Conservation (phyloP, 2,797 vertebrate species). For the Sylvilagus floridanus region DNA sequence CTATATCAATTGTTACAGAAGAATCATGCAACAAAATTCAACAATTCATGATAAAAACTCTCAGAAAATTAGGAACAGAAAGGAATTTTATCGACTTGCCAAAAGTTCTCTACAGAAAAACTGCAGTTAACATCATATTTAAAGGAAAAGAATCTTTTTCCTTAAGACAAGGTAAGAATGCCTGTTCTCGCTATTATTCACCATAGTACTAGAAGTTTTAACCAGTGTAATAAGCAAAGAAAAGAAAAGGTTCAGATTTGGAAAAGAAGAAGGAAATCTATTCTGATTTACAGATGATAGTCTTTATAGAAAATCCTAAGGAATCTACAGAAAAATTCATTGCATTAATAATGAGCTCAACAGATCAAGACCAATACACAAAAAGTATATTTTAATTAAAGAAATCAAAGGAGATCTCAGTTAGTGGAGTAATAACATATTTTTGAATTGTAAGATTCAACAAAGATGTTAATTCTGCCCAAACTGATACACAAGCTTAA, state of each 20-base stretch:
- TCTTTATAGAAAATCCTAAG: background rate
- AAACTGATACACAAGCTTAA: background rate
- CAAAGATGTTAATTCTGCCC: background rate
- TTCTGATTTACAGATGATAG: background rate
- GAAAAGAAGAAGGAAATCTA: background rate
- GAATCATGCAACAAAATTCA: background rate
- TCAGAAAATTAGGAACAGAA: background rate
- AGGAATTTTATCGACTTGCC: background rate
- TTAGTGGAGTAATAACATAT: background rate
- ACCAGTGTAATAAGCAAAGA: background rate
- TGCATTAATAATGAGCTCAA: background rate
- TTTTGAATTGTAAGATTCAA: background rate
- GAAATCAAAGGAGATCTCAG: background rate
- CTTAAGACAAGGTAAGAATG: background rate
- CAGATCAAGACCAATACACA: too few species aligned
- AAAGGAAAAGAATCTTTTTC: background rate
- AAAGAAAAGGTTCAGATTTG: background rate
- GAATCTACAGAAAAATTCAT: background rate
- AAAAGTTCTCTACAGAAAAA: background rate
- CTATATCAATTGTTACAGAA: background rate
- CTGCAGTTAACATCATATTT: background rate
- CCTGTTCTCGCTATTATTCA: background rate
- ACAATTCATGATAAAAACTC: background rate
- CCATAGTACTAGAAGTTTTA: background rate
- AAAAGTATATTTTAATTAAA: background rate